Base-by-base conservation (phyloP, 1,140 invertebrate species). In the Bicyclus anynana region DNA sequence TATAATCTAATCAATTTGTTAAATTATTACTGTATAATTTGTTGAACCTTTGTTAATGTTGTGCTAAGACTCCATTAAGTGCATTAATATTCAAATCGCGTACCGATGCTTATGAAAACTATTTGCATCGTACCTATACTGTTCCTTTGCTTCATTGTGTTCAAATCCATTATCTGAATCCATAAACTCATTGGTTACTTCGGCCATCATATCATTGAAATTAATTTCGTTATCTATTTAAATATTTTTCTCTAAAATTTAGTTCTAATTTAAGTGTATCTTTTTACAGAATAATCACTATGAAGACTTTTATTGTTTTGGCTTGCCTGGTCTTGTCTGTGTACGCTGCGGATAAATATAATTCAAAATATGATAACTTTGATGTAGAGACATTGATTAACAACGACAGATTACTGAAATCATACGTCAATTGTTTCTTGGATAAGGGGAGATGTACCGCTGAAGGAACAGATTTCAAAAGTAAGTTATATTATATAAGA, bases 381-480 rank as follows among this genome's bases (percentile, higher is more conserved):
- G 92, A 95, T 59, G 90, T 95, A 5, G 93, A 94, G 4, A 90
- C 87, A 2, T 90, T 95, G 35, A 84, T 95, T 17, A 68, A 84
- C 26, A 94, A 94, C 66, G 87, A 91, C 29, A 90, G 94, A 20
- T 85, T 94, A 5, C 89, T 95, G 4, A 91, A 90, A 16, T 93
- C 92, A 62, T 95, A 94, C 65, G 90, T 94, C 27, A 92, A 92
- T 53, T 95, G 94, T 59, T 87, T 95, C 73, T 70, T 95, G 65
- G 92, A 92, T 0, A 91, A 92, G 63, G 94, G 93, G 18, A 87
- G 92, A 12, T 95, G 94, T 69, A 93, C 94, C 0, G 80, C 92
- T 0, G 93, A 95, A 68, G 94, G 93, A 13, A 81, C 91, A 0
- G 93, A 95, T 73, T 89, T 95, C 26, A 94, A 93, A 89, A 92